Conservation (phyloP, 2,797 vertebrate species). For the Numenius phaeopus region DNA sequence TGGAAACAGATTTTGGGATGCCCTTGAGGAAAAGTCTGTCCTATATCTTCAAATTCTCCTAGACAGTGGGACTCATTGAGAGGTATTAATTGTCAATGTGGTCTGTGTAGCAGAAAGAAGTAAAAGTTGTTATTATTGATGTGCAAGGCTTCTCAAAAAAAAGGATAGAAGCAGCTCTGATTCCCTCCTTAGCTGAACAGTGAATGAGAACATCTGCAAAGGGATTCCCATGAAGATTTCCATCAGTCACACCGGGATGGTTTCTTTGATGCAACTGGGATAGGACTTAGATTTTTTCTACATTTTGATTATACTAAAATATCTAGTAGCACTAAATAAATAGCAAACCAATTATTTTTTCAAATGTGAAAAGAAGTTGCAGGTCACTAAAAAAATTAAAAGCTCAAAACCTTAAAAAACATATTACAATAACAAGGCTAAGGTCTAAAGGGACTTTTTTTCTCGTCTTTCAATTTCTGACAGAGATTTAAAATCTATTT, state of each 20-base stretch:
- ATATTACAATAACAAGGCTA: neutral
- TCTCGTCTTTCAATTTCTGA: neutral
- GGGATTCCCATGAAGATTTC: neutral
- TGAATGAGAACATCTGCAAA: neutral
- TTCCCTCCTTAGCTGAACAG: neutral
- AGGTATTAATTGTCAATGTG: neutral
- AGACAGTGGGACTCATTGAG: neutral
- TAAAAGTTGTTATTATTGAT: neutral
- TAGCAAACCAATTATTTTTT: neutral
- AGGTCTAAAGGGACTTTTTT: neutral
- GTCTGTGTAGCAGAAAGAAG: neutral
- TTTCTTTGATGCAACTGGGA: neutral
- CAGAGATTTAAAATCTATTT: slow-evolving; percentile 9
- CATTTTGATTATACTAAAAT: neutral
- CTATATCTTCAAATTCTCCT: neutral
- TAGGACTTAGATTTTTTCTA: neutral
- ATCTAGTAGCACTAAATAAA: neutral
- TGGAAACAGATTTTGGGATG: neutral
- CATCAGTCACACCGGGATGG: neutral
- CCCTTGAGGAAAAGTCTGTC: neutral
- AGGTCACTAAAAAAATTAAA: neutral
- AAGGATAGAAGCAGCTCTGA: neutral
- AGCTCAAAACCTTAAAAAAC: neutral
- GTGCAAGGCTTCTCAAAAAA: neutral
- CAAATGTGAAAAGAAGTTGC: neutral